These are phyloP conservation scores for Timandra comae DNA, from an alignment of 2,888 invertebrate genomes.

Conservation along the genomic window DNA sequence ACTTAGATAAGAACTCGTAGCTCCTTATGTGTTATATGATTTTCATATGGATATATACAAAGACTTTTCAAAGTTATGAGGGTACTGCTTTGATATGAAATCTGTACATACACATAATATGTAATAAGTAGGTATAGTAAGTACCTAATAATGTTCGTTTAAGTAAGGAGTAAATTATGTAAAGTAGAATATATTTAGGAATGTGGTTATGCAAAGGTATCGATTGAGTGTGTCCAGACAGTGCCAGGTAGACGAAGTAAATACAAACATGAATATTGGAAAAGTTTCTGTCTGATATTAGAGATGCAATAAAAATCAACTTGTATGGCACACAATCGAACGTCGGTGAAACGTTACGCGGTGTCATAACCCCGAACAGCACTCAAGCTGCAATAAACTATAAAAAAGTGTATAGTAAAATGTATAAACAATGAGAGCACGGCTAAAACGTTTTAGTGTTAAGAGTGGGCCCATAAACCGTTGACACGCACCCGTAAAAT, in stretches of 20 bases:
- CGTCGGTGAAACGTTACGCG: constrained; percentile 50
- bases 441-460: constrained; percentile 75
- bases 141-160: too few relatives aligned
- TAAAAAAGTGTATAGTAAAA: constrained; percentile 73
- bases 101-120: too few relatives aligned
- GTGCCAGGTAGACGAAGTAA: constrained; percentile 26
- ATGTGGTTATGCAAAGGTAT: constrained; percentile 7
- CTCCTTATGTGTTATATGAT: constrained; percentile 43
- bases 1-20: constrained; percentile 63
- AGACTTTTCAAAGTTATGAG: constrained; percentile 17
- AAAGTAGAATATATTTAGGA: neutral
- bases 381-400: constrained; percentile 66
- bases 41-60: constrained; percentile 19
- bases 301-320: constrained; percentile 57
- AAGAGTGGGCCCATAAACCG: constrained; percentile 74
- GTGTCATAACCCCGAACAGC: constrained; percentile 57
- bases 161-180: constrained; percentile 6
- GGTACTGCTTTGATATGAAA: too few relatives aligned
- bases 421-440: constrained; percentile 74
- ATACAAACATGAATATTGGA: constrained; percentile 38
- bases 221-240: constrained; percentile 12
- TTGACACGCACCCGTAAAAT: constrained; percentile 75
- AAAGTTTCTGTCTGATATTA: constrained; percentile 43
- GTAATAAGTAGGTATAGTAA: too few relatives aligned
- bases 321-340: constrained; percentile 55